Conservation (phyloP, 2,113 vertebrate species). For the Phoenicopterus ruber region DNA sequence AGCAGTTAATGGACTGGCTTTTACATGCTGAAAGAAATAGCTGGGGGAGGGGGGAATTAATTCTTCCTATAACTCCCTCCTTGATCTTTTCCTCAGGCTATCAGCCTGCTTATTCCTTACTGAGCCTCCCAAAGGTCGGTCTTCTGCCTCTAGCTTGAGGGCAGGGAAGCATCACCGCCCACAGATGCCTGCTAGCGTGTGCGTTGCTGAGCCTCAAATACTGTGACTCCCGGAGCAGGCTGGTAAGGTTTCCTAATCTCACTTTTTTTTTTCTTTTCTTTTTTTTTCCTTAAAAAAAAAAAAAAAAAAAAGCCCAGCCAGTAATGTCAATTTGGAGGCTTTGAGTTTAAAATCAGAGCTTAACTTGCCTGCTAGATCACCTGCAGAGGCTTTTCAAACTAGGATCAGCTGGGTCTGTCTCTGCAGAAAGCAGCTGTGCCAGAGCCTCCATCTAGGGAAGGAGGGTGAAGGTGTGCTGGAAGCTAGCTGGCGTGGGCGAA, state of each 20-base stretch:
- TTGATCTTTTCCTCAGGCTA: not conserved
- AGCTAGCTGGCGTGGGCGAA: not conserved
- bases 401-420: not conserved
- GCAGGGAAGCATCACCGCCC: not conserved
- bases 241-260: not conserved
- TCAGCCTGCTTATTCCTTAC: not conserved
- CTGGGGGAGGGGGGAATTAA: not conserved
- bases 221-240: not conserved
- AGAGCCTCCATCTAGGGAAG: not conserved
- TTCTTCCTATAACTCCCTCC: not conserved
- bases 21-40: not conserved
- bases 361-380: not conserved
- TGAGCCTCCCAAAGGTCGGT: not conserved
- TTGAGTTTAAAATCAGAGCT: not conserved
- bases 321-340: not conserved
- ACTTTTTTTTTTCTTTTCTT: not conserved
- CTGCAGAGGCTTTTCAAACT: not conserved
- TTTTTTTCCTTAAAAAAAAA: no score
- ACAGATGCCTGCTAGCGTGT: not conserved
- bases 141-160: not conserved
- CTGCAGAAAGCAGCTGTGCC: not conserved
- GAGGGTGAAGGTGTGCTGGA: not conserved
- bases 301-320: not conserved
- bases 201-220: not conserved
- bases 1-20: not conserved